Conservation (phyloP, 2,797 vertebrate genomes). For the Liparis tanakae region DNA sequence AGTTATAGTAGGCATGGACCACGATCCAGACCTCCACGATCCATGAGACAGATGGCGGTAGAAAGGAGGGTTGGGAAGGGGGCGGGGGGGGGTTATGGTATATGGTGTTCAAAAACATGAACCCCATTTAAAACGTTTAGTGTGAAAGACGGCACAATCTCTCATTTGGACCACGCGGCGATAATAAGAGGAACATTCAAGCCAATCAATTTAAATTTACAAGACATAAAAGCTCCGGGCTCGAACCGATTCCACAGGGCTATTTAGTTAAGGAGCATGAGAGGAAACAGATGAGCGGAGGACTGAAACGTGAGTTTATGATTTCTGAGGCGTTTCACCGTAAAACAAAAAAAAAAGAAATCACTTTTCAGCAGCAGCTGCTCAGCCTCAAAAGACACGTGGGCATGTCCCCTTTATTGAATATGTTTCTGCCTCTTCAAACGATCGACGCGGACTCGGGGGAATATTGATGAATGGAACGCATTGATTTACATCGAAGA, state of each 20-base stretch:
- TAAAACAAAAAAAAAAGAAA: slow-evolving; percentile 40
- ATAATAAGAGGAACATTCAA: slow-evolving; percentile 37
- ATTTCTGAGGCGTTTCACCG: slow-evolving; percentile 43
- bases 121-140: slow-evolving; percentile 5
- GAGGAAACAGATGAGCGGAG: slow-evolving; percentile 61
- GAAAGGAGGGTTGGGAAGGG: too few species aligned
- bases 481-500: slow-evolving; percentile 42
- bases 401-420: slow-evolving; percentile 45
- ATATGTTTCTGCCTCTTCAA: slow-evolving; percentile 18
- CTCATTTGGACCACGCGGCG: slow-evolving; percentile 45
- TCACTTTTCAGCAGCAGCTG: slow-evolving; percentile 18
- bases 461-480: slow-evolving; percentile 39
- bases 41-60: too few species aligned
- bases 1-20: too few species aligned
- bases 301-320: slow-evolving; percentile 36
- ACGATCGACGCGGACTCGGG: slow-evolving; percentile 4
- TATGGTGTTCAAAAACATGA: too few species aligned
- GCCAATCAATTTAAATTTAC: slow-evolving; percentile 60
- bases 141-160: slow-evolving; percentile 35
- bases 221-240: slow-evolving; percentile 67
- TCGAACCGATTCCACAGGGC: slow-evolving; percentile 57
- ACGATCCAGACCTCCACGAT: too few species aligned
- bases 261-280: too few species aligned
- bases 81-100: too few species aligned
- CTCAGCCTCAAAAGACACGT: slow-evolving; percentile 41